These are phyloP conservation scores for Drosophila neutralis DNA, from an alignment of 2,888 invertebrate genomes.

Conservation along the genomic window DNA sequence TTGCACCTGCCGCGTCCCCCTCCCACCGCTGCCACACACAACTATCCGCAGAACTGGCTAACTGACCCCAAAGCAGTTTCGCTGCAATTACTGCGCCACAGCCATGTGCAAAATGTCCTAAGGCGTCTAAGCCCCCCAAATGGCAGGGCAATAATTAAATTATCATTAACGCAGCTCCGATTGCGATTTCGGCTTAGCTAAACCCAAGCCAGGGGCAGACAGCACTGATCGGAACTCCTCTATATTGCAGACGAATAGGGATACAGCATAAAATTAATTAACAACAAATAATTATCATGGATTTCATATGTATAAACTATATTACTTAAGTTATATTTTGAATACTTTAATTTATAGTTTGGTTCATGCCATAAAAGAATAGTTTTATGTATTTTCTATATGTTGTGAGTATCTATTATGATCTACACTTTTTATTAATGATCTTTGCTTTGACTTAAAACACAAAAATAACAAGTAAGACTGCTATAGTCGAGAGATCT, in stretches of 20 bases:
- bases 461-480: neutral
- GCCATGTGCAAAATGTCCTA: conserved; percentile 46
- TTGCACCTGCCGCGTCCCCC: neutral
- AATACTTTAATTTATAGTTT: neutral
- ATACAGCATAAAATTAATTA: no score
- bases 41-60: conserved; percentile 46
- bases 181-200: conserved; percentile 40
- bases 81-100: conserved; percentile 71
- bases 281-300: no score
- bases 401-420: neutral
- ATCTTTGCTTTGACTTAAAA: neutral
- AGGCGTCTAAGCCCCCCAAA: conserved; percentile 57
- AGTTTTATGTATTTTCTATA: neutral
- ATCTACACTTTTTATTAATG: neutral
- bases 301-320: neutral
- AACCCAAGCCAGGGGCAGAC: neutral
- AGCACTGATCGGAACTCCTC: neutral
- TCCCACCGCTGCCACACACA: conserved; percentile 13
- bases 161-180: conserved; percentile 65
- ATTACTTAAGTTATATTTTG: neutral
- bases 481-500: neutral
- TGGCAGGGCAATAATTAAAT: conserved; percentile 65
- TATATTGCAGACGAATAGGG: no score
- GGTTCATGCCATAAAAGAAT: neutral
- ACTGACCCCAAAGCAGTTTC: conserved; percentile 75